Percentiles rank a stretch among this genome's conserved stretches.
phyloP scores from a whole-genome alignment of 2,888 invertebrate species.

The Agrilus cyanescens region DNA sequence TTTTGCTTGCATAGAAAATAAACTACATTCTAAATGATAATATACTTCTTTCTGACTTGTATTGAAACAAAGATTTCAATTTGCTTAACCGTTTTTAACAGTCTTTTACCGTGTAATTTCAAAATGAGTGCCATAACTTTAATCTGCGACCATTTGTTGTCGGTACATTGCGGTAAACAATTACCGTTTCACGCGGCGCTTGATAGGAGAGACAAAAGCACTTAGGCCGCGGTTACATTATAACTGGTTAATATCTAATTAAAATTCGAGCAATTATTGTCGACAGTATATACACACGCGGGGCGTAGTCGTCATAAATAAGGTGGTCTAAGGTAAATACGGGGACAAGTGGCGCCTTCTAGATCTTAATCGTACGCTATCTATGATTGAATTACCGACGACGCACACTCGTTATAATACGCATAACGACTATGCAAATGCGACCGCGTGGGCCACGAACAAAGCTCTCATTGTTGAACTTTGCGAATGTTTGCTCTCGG shows the following conservation, averaged over 20 bases:
- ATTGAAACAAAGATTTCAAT: no score
- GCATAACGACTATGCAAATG: constrained; percentile 11
- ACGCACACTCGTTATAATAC: constrained; percentile 7
- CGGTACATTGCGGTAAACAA: no score
- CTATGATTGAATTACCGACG: constrained; percentile 17
- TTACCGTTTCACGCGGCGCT: no score
- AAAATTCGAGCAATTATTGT: constrained; percentile 4
- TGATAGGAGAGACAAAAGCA: neutral
- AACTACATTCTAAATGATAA: no score
- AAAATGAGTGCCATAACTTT: no score
- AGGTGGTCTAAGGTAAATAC: constrained; percentile 18
- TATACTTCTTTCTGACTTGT: no score
- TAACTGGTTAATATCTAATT: neutral
- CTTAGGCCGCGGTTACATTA: neutral
- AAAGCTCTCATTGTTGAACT: constrained; percentile 7
- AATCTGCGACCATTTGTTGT: no score
- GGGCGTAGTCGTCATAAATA: constrained; percentile 18
- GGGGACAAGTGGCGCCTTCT: constrained; percentile 22
- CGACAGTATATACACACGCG: neutral
- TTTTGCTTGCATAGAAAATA: no score
- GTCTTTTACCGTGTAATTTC: no score
- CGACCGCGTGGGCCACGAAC: constrained; percentile 10
- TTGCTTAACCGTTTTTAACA: no score
- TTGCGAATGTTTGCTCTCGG: neutral
- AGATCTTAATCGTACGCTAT: constrained; percentile 20